A percentile compares a stretch with the other conserved stretches of the same genome.
Conservation (phyloP, 2,113 vertebrate species). For the Ochotona curzoniae region DNA sequence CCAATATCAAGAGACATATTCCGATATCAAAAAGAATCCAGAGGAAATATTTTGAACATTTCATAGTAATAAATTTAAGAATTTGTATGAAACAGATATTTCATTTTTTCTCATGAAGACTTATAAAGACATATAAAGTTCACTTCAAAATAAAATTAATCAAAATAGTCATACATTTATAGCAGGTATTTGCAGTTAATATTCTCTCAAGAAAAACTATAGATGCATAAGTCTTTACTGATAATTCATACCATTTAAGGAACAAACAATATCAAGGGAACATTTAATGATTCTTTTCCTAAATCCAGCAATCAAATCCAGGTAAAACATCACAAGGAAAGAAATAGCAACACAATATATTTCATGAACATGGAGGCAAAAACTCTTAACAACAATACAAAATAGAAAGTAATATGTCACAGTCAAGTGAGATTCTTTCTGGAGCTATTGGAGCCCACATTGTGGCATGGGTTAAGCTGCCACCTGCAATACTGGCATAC, state of each 20-base stretch:
- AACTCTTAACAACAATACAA: not conserved
- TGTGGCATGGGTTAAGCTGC: too few relatives aligned
- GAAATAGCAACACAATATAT: not conserved
- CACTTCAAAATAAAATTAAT: not conserved
- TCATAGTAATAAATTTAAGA: slow-evolving; percentile 2
- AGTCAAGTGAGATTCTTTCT: not conserved
- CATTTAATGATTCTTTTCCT: not conserved
- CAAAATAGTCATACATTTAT: not conserved
- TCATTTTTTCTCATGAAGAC: not conserved
- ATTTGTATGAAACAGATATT: not conserved
- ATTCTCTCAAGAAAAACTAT: not conserved
- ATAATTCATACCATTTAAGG: not conserved
- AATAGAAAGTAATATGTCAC: not conserved
- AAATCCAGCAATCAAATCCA: not conserved
- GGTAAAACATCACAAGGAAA: not conserved
- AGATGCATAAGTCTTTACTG: not conserved
- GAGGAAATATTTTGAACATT: not conserved
- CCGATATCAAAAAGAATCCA: not conserved
- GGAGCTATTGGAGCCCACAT: not conserved
- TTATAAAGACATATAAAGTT: not conserved
- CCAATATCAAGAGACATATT: not conserved
- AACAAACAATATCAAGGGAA: not conserved
- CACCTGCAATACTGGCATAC: too few relatives aligned
- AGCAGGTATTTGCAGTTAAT: not conserved
- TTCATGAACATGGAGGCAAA: not conserved